Base-by-base conservation (phyloP, 2,888 invertebrate species). In the Geophilus truncorum region DNA sequence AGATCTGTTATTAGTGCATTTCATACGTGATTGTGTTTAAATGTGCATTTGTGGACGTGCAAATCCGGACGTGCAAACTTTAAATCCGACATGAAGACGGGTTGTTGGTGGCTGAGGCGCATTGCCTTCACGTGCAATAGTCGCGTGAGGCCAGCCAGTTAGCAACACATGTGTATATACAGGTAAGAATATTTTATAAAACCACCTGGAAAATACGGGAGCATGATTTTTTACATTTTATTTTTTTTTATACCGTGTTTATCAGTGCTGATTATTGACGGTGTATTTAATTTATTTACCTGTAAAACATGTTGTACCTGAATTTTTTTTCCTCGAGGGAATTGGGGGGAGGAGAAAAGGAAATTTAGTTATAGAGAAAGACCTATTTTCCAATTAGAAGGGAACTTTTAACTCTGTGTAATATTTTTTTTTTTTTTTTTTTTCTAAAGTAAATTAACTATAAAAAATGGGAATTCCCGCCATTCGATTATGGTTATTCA, bases 71-170 rank as follows among this genome's bases (percentile, higher is more conserved):
- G 70, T 70, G 70, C 70, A 70, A 70, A 70, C 70, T 70, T 70
- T 70, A 70, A 51, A 25, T 28, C 28, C 70, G 70, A 70, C 25
- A 70, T 70, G 70, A 70, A 70, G 70, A 28, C 70, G 70, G 70
- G 70, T 25, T 28, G 70, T 70, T 70, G 70, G 70, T 70, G 70
- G 70, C 70, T 70, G 70, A 70, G 70, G 70, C 70, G 70, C 70
- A 28, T 70, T 70, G 70, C 70, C 70, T 70, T 70, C 70, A 70
- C 70, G 70, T 70, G 70, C 70, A 70, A 25, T 70, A 70, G 70
- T 70, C 70, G 70, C 70, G 70, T 70, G 70, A 70, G 70, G 70
- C 70, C 70, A 70, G 70, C 70, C 70, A 70, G 70, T 70, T 70
- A 70, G 70, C 70, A 70, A 70, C 70, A 70, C 70, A 70, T 70